Percentiles rank a stretch among this genome's conserved stretches.
Evolutionary conservation across 2,888 invertebrate species (phyloP).

Genomic region (Netelia fuscicornis): DNA sequence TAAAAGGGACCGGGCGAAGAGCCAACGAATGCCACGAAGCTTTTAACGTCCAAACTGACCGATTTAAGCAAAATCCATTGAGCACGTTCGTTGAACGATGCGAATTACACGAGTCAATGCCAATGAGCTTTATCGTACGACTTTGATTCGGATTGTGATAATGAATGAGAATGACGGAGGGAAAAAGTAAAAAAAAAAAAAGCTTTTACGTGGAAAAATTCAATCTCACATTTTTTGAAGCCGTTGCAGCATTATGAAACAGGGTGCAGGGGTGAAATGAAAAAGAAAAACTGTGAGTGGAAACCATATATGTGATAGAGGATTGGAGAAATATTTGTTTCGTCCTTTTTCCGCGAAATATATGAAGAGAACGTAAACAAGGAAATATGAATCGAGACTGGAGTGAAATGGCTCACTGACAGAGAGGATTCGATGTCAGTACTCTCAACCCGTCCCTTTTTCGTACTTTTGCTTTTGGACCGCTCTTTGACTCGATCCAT

Average conservation of each 20-base stretch:
- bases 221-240: background rate
- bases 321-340: background rate
- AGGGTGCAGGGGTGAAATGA: background rate
- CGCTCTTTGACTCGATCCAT: conserved; percentile 10
- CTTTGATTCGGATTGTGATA: background rate
- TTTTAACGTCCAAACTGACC: background rate
- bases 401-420: conserved; percentile 15
- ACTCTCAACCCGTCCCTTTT: background rate
- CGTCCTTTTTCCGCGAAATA: background rate
- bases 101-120: background rate
- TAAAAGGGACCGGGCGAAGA: conserved; percentile 15
- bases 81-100: background rate
- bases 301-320: background rate
- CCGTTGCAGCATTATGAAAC: background rate
- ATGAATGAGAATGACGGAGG: background rate
- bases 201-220: background rate
- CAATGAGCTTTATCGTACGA: background rate
- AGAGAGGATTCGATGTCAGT: background rate
- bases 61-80: background rate
- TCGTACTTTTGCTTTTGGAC: background rate
- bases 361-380: conserved; percentile 2
- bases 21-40: conserved; percentile 12
- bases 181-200: background rate
- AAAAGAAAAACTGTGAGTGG: background rate
- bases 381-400: background rate